Conservation (phyloP, 2,113 vertebrate genomes). For the Chunga burmeisteri region DNA sequence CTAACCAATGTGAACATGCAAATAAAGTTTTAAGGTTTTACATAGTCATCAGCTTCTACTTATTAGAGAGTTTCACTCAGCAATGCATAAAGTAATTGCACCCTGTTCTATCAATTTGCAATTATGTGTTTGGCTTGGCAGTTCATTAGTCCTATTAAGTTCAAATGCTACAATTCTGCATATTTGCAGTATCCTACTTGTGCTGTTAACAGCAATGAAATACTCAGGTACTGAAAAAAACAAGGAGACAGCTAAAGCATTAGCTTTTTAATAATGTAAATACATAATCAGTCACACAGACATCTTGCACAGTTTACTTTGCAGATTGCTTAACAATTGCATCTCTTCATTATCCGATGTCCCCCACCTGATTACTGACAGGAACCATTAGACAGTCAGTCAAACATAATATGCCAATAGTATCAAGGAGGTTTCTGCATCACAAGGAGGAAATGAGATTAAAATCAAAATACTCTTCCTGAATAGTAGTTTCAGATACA, state of each 20-base stretch:
- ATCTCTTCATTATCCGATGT: neutral
- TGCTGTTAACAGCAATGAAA: neutral
- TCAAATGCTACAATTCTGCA: neutral
- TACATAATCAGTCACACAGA: neutral
- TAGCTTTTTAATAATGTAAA: neutral
- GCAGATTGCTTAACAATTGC: neutral
- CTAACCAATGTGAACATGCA: neutral
- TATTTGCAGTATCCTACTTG: neutral
- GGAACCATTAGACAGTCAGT: neutral
- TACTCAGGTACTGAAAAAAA: neutral
- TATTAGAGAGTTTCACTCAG: neutral
- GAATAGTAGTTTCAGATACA: neutral
- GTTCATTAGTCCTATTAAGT: neutral
- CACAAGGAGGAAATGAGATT: neutral
- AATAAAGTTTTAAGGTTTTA: neutral
- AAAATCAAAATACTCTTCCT: neutral
- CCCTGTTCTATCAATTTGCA: neutral
- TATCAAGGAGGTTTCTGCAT: neutral
- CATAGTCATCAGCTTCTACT: neutral
- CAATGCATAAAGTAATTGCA: neutral
- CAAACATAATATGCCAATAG: neutral
- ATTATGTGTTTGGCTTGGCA: neutral
- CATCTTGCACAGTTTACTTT: neutral
- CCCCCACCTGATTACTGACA: neutral
- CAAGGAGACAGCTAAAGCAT: neutral